phyloP scores from a whole-genome alignment of 2,888 invertebrate species.

The Chorisops tibialis region DNA sequence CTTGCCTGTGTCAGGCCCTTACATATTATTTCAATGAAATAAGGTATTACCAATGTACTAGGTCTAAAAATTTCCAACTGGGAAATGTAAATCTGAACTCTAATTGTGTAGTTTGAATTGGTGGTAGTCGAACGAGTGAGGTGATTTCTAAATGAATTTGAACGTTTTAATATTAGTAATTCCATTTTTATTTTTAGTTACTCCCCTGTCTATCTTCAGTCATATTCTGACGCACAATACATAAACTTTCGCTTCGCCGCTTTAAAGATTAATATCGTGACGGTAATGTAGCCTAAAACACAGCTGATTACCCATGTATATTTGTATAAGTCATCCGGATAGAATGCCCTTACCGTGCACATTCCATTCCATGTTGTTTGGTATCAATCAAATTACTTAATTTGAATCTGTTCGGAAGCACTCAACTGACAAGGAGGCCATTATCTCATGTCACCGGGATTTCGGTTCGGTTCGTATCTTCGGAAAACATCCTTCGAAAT shows the following conservation, averaged over 20 bases:
- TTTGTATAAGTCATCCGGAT: no score
- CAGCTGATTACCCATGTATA: slow-evolving; percentile 5
- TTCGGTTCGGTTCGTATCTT: slow-evolving; percentile 1
- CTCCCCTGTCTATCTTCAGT: no score
- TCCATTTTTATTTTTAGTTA: no score
- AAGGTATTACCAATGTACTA: no score
- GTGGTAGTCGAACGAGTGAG: no score
- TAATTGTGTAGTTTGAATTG: no score
- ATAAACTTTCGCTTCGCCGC: slow-evolving; percentile 5
- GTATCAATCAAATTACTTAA: slow-evolving; percentile 24
- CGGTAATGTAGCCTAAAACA: slow-evolving; percentile 20
- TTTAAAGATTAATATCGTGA: slow-evolving; percentile 13
- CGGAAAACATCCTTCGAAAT: neutral
- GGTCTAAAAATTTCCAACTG: no score
- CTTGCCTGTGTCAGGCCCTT: no score
- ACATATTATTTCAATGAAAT: no score
- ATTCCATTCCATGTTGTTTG: slow-evolving; percentile 10
- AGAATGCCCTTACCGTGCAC: neutral
- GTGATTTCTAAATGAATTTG: no score
- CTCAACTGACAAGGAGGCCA: slow-evolving; percentile 17
- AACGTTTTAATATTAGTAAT: no score
- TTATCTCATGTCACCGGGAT: slow-evolving; percentile 18
- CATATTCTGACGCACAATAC: neutral
- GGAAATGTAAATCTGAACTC: no score
- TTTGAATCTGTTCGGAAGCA: slow-evolving; percentile 22